phyloP scores from a whole-genome alignment of 2,888 invertebrate genomes.

The Auanema freiburgensis region DNA sequence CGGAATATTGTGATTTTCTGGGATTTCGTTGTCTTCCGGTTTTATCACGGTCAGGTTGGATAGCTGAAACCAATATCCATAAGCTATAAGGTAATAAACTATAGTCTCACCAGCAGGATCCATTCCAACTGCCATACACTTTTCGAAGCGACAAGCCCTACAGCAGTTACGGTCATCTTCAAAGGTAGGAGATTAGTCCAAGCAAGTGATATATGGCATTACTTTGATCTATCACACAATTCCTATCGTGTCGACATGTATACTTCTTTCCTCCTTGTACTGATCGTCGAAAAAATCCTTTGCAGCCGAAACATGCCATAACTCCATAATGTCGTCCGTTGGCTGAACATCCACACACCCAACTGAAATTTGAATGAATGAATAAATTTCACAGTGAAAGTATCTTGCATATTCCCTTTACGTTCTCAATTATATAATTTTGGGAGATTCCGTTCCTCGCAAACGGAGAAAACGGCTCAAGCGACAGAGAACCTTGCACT shows the following conservation, averaged over 20 bases:
- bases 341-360: conserved; percentile 24
- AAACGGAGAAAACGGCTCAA: too few species aligned
- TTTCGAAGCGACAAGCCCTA: conserved; percentile 16
- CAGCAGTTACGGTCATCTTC: conserved; percentile 21
- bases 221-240: conserved; percentile 22
- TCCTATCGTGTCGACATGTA: conserved; percentile 16
- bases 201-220: background rate
- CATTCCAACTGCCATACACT: conserved; percentile 19
- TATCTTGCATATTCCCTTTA: too few species aligned
- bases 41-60: conserved; percentile 20
- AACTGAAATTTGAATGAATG: conserved; percentile 14
- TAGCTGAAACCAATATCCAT: conserved; percentile 4
- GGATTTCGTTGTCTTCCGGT: conserved; percentile 21
- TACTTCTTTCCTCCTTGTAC: conserved; percentile 23
- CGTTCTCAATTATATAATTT: too few species aligned
- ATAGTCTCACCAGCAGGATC: conserved; percentile 12
- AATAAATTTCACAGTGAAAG: too few species aligned
- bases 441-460: too few species aligned
- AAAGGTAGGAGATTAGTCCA: background rate
- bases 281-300: conserved; percentile 22
- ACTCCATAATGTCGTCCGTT: conserved; percentile 25
- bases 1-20: conserved; percentile 13
- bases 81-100: background rate
- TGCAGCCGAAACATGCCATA: conserved; percentile 25
- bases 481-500: too few species aligned